Percentiles rank a stretch among this genome's conserved stretches.
Evolutionary conservation across 2,888 invertebrate species (phyloP).

Genomic region (Drosophila macrothrix): DNA sequence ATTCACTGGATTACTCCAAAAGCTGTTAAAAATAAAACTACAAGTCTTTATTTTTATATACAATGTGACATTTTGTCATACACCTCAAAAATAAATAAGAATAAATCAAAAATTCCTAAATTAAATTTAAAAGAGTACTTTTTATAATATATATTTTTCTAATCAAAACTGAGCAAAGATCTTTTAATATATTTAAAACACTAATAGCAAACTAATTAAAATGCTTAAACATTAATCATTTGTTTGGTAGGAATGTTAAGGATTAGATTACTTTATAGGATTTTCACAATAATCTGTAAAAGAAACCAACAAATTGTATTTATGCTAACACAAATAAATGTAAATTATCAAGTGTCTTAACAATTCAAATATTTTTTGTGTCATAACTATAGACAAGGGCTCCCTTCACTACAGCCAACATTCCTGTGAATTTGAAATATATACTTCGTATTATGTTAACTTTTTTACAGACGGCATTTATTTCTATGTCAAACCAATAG

Average conservation of each 20-base stretch:
- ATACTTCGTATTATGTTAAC: background rate
- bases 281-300: slow-evolving; percentile 23
- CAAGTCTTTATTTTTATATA: slow-evolving; percentile 64
- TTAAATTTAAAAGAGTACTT: slow-evolving; percentile 21
- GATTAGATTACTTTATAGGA: slow-evolving; percentile 11
- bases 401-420: background rate
- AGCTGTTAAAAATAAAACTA: slow-evolving; percentile 42
- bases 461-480: background rate
- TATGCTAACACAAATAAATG: slow-evolving; percentile 54
- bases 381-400: background rate
- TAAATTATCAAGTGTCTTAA: slow-evolving; percentile 55
- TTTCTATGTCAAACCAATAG: slow-evolving; percentile 7
- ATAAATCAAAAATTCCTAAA: slow-evolving; percentile 6
- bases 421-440: background rate
- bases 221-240: slow-evolving; percentile 17
- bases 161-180: slow-evolving; percentile 32
- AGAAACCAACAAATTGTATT: slow-evolving; percentile 33
- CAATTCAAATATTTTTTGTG: slow-evolving; percentile 1
- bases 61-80: slow-evolving; percentile 56
- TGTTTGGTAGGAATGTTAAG: slow-evolving; percentile 8
- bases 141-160: slow-evolving; percentile 58
- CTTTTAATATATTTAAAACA: slow-evolving; percentile 28
- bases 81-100: slow-evolving; percentile 5
- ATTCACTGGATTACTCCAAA: slow-evolving; percentile 48
- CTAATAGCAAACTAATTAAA: slow-evolving; percentile 26